Percentiles rank a stretch among this genome's conserved stretches.
Conservation (phyloP, 2,888 invertebrate genomes). For the Drosophila rubida region DNA sequence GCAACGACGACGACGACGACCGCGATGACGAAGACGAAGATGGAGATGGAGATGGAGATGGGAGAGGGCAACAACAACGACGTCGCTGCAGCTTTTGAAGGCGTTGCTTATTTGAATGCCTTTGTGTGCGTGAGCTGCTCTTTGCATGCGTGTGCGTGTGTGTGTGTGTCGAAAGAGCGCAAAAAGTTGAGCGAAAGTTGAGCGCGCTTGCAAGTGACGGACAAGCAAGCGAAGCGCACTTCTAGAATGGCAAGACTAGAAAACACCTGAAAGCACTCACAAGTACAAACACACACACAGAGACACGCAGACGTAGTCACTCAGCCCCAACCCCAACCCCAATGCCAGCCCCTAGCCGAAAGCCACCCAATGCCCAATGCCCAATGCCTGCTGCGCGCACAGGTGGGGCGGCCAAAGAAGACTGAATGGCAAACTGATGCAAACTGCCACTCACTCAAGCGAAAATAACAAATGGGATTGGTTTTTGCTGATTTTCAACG, state of each 20-base stretch:
- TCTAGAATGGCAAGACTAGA: constrained; percentile 58
- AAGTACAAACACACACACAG: constrained; percentile 34
- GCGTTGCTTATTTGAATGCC: constrained; percentile 79
- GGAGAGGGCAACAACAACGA: constrained; percentile 16
- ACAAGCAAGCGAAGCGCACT: constrained; percentile 42
- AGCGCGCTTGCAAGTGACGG: constrained; percentile 53
- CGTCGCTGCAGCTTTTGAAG: constrained; percentile 76
- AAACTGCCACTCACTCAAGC: constrained; percentile 85
- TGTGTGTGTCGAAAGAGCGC: constrained; percentile 52
- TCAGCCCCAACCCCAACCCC: constrained; percentile 34
- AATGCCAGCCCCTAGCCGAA: background rate
- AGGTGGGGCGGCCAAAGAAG: constrained; percentile 70
- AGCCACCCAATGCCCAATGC: constrained; percentile 59
- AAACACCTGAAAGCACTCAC: constrained; percentile 76
- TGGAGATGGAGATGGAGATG: background rate
- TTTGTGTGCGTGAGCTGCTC: constrained; percentile 46
- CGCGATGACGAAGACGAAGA: background rate
- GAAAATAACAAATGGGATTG: constrained; percentile 85
- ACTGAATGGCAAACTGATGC: constrained; percentile 82
- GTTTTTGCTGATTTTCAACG: constrained; percentile 84
- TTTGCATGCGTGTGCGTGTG: constrained; percentile 33
- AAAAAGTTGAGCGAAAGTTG: constrained; percentile 71
- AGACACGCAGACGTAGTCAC: constrained; percentile 17
- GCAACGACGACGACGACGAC: constrained; percentile 35
- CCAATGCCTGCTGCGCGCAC: constrained; percentile 62